Conservation (phyloP, 1,140 invertebrate genomes). For the Trichonephila clavata region DNA sequence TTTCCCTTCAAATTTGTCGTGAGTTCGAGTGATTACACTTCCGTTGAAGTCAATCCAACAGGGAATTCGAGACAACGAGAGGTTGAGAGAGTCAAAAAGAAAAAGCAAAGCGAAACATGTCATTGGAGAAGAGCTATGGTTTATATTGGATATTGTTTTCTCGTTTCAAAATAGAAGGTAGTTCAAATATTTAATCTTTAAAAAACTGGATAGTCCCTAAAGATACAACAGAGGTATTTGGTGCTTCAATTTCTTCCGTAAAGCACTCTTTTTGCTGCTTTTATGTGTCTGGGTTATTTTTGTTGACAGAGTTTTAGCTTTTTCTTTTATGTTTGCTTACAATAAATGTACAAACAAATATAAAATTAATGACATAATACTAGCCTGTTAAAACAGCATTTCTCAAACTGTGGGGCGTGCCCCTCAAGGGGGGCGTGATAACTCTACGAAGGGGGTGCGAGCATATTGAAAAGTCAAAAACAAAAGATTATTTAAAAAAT, state of each 20-base stretch:
- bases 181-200: slow-evolving; percentile 24
- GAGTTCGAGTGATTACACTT: slow-evolving; percentile 17
- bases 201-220: background rate
- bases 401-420: no score
- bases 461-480: no score
- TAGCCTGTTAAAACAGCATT: no score
- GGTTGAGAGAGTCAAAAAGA: background rate
- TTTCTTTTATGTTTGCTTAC: no score
- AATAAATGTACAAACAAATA: no score
- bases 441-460: no score
- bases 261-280: background rate
- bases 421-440: no score
- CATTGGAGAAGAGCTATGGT: background rate
- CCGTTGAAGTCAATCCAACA: background rate
- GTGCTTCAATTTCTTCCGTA: background rate
- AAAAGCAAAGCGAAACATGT: background rate
- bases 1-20: background rate
- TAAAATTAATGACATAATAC: no score
- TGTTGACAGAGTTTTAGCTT: background rate
- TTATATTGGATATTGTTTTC: background rate
- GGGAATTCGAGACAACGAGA: slow-evolving; percentile 6
- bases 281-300: background rate
- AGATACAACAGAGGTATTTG: background rate
- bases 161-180: background rate
- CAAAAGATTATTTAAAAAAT: no score